Base-by-base conservation (phyloP, 2,888 invertebrate genomes). In the Deilephila porcellus region DNA sequence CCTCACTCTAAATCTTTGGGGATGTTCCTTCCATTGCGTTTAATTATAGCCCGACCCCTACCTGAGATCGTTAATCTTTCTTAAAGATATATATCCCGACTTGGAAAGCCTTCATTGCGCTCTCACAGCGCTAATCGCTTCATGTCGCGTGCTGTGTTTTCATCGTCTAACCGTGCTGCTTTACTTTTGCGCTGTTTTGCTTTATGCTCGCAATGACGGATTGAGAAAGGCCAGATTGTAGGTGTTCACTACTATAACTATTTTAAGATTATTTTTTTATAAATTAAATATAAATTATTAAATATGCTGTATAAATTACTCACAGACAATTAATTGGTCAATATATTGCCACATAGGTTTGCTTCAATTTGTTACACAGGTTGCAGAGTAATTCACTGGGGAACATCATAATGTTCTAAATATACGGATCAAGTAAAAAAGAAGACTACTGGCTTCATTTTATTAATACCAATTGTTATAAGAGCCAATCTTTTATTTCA, bases 61-160 rank as follows among this genome's bases (percentile, higher is more conserved):
- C 93, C 93, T 94, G 93, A 88, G 89, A 90, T 93, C 94, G 94
- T 94, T 94, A 94, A 94, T 94, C 94, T 94, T 93, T 94, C 94
- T 93, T 93, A 93, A 93, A 93, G 93, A 94, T 91, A 92, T 93
- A 94, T 92, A 91, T 92, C 88, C 88, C 83, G 87, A 85, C 81
- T 88, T 85, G 83, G 86, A 85, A 85, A 87, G 84, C 85, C 87
- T 90, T 88, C 88, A 85, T 86, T 86, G 83, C 81, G 79, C 83
- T 82, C 87, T 86, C 85, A 85, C 83, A 83, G 85, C 87, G 87
- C 85, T 93, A 92, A 93, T 92, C 93, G 92, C 91, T 91, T 88
- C 87, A 87, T 89, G 88, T 88, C 89, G 88, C 86, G 79, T 78
- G 80, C 82, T 83, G 82, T 83, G 81, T 81, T 81, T 80, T 81